Percentiles rank a stretch among this genome's conserved stretches.
These are phyloP conservation scores for Dryocosmus kuriphilus DNA, from an alignment of 2,888 invertebrate genomes.

Conservation along the genomic window DNA sequence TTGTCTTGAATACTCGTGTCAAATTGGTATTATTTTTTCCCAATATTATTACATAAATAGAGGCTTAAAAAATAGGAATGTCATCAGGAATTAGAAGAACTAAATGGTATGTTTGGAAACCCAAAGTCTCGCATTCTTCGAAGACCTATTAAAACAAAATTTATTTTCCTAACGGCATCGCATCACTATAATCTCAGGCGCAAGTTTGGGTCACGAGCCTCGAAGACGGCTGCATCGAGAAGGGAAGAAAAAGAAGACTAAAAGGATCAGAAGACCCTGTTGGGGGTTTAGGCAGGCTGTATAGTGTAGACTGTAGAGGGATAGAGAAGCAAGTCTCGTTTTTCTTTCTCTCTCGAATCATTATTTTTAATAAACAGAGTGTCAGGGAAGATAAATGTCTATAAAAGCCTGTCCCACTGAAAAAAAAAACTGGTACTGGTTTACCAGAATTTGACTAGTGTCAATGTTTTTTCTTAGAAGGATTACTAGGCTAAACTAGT, in stretches of 20 bases:
- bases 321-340: conserved; percentile 12
- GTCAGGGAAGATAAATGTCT: conserved; percentile 68
- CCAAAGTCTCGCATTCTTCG: neutral
- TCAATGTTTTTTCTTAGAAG: too few relatives aligned
- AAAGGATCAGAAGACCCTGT: conserved; percentile 34
- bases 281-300: neutral
- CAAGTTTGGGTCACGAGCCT: conserved; percentile 31
- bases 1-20: too few relatives aligned
- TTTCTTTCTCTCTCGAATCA: conserved; percentile 65
- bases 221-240: conserved; percentile 6
- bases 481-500: too few relatives aligned
- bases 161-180: conserved; percentile 26
- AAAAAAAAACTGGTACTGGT: too few relatives aligned
- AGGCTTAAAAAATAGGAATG: neutral
- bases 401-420: conserved; percentile 61
- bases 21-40: too few relatives aligned
- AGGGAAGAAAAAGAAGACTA: neutral
- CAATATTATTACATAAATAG: neutral
- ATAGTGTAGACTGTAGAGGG: too few relatives aligned
- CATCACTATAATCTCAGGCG: conserved; percentile 7
- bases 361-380: conserved; percentile 74
- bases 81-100: neutral
- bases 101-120: neutral
- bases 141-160: conserved; percentile 19
- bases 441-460: too few relatives aligned